These are phyloP conservation scores for Habrosyne pyritoides DNA, from an alignment of 2,888 invertebrate species.

Conservation along the genomic window DNA sequence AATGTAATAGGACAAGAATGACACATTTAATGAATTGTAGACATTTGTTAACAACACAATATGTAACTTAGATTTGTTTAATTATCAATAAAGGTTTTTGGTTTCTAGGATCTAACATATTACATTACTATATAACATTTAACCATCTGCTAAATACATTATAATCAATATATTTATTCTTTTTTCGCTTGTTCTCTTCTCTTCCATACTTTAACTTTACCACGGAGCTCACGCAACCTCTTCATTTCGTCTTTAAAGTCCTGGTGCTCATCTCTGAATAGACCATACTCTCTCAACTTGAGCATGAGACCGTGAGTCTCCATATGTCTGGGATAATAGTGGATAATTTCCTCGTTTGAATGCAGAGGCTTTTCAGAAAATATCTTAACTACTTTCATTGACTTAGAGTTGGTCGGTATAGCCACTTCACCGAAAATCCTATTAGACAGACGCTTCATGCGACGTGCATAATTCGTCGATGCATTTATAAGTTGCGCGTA, in stretches of 20 bases:
- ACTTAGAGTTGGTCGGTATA: conserved; percentile 88
- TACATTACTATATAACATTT: not conserved
- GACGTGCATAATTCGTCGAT: conserved; percentile 90
- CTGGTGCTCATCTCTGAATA: conserved; percentile 93
- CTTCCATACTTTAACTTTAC: conserved; percentile 86
- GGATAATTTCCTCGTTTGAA: conserved; percentile 87
- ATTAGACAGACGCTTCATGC: conserved; percentile 94
- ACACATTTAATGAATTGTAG: no score
- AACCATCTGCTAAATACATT: not conserved
- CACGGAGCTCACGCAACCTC: conserved; percentile 88
- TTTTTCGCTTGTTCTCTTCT: conserved; percentile 64
- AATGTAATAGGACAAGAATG: no score
- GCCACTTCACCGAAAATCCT: conserved; percentile 95
- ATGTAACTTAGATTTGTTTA: no score
- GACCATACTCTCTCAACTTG: conserved; percentile 88
- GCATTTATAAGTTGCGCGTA: conserved; percentile 88
- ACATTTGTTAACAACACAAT: no score
- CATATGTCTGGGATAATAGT: conserved; percentile 94
- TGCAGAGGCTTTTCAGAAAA: conserved; percentile 90
- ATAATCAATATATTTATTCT: conserved; percentile 11
- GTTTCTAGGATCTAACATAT: not conserved
- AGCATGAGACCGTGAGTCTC: conserved; percentile 90
- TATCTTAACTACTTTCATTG: conserved; percentile 91
- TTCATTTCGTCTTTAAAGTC: conserved; percentile 95
- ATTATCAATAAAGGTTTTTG: no score